phyloP scores from a whole-genome alignment of 2,888 invertebrate genomes.

The Calameuta idolon region DNA sequence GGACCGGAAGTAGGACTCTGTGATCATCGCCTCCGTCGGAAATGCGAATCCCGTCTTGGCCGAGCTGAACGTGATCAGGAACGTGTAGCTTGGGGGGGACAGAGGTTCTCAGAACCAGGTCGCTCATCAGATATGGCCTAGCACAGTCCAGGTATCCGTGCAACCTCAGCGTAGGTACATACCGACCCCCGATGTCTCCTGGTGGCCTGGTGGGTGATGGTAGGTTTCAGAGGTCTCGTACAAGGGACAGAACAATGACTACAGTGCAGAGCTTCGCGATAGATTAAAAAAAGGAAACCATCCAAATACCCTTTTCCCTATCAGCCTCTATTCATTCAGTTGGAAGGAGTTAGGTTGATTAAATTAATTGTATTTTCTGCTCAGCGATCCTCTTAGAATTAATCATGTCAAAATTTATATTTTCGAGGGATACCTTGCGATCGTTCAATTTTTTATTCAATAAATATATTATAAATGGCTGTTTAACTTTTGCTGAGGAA shows the following conservation, averaged over 20 bases:
- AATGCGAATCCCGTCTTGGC: too few species aligned
- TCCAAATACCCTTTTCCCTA: slow-evolving; percentile 46
- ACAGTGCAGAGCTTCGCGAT: slow-evolving; percentile 53
- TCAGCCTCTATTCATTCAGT: slow-evolving; percentile 41
- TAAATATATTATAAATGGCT: not conserved
- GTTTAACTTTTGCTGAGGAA: not conserved
- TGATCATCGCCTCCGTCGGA: too few species aligned
- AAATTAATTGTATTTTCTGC: slow-evolving; percentile 43
- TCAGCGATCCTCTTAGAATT: not conserved
- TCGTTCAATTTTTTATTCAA: not conserved
- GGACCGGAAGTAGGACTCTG: too few species aligned
- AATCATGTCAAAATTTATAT: not conserved
- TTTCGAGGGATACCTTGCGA: not conserved
- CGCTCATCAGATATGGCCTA: too few species aligned
- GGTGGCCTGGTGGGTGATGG: slow-evolving; percentile 27
- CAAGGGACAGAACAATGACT: slow-evolving; percentile 52
- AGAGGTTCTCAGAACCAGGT: too few species aligned
- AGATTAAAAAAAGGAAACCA: slow-evolving; percentile 59
- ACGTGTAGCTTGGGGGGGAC: too few species aligned
- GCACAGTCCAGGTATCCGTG: not conserved
- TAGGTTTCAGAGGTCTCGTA: slow-evolving; percentile 44
- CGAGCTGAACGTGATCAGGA: too few species aligned
- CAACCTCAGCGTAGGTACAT: slow-evolving; percentile 5
- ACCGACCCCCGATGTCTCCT: slow-evolving; percentile 11
- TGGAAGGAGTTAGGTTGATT: slow-evolving; percentile 55